Conservation (phyloP, 2,113 vertebrate species). For the Sceloporus tristichus region DNA sequence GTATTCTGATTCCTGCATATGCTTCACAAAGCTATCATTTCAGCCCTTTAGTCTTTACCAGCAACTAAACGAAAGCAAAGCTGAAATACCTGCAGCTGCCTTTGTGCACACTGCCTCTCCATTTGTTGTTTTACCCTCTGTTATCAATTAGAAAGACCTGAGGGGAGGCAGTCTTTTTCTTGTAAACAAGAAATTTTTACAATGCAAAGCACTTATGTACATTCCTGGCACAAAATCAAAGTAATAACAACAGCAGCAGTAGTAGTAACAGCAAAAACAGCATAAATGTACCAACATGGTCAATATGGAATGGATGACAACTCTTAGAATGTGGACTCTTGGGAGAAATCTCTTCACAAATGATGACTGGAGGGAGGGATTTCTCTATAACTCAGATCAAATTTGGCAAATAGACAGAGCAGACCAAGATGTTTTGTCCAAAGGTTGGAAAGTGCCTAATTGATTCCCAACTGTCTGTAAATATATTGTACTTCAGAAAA, state of each 20-base stretch:
- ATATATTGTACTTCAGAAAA: constrained; percentile 95
- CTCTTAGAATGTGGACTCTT: not conserved
- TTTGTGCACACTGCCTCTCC: not conserved
- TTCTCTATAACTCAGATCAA: constrained; percentile 58
- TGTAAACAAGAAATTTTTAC: too few species aligned
- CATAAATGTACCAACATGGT: too few species aligned
- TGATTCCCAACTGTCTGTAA: constrained; percentile 89
- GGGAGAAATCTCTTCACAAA: constrained; percentile 9
- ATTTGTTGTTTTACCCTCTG: not conserved
- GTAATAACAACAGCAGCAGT: too few species aligned
- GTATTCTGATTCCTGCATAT: not conserved
- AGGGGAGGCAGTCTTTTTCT: not conserved
- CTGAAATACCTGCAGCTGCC: not conserved
- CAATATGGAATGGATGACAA: constrained; percentile 5
- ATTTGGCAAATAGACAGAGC: constrained; percentile 91
- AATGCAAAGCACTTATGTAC: not conserved
- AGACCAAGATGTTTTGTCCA: constrained; percentile 93
- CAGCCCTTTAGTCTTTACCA: too few species aligned
- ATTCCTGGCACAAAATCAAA: not conserved
- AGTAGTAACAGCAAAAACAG: too few species aligned
- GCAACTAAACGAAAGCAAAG: not conserved
- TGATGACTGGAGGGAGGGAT: constrained; percentile 11
- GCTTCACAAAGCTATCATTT: not conserved
- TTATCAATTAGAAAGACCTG: not conserved
- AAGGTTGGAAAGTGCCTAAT: constrained; percentile 89